Evolutionary conservation across 30 jellyfish, hydroid and myxozoan genomes (phyloP), one percentile per base, ranked within the genome.

Genomic region (Aurelia sp.): DNA sequence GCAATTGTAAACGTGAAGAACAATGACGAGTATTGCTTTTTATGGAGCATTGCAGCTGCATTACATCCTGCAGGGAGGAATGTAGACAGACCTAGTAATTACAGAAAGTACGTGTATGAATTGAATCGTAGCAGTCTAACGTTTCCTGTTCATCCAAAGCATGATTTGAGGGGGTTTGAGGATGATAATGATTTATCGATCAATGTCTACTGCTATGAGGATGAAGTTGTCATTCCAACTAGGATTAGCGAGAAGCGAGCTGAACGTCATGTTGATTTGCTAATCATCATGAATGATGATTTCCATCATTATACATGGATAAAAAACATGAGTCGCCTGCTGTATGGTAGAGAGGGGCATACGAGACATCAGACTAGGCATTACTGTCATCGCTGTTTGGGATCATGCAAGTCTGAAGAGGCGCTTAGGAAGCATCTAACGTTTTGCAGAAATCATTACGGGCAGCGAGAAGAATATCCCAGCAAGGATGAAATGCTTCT

Each of bases 41-140:
- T 70, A 57, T 70, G 81, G 81, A 9, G 67, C 40, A 70, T 70
- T 20, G 8, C 24, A 18, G 81, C 81, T 20, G 81, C 67, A 11
- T 66, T 70, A 30, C 20, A 70, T 47, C 63, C 81, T 10, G 38
- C 10, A 6, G 22, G 30, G 13, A 30, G 17, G 68, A 40, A 70
- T 12, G 0, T 9, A 5, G 8, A 35, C 0, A 70, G 81, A 18
- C 1, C 13, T 7, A 70, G 12, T 57, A 38, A 70, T 19, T 70
- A 70, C 24, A 51, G 67, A 11, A 17, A 35, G n/a, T 47, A 53
- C 11, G 88, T 4, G 18, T 18, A 62, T 31, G 78, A 77, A 62
- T 47, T 77, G 61, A 41, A 4, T 50, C 41, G 9, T 0, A 27
- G 65, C 11, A 47, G 88, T 3, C 3, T 77, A 16, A 20, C 13